A percentile compares a stretch with the other conserved stretches of the same genome.
phyloP scores from a whole-genome alignment of 2,797 vertebrate species.

The Eutrigla gurnardus region DNA sequence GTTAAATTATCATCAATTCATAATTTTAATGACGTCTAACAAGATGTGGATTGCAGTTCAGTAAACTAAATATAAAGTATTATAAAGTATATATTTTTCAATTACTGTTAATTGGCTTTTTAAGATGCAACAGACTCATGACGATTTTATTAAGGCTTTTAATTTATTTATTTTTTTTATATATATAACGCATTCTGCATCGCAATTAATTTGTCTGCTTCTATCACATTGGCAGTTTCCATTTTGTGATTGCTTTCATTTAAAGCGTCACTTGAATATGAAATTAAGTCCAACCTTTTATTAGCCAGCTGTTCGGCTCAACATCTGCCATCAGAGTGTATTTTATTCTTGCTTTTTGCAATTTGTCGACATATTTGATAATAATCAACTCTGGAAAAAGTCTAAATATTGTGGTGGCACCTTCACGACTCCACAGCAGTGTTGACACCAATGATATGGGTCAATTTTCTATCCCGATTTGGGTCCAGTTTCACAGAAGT shows the following conservation, averaged over 20 bases:
- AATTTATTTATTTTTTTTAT: neutral
- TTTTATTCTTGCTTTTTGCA: neutral
- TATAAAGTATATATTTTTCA: too few species aligned
- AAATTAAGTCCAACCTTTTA: neutral
- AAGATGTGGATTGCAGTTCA: too few species aligned
- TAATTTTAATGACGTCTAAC: neutral
- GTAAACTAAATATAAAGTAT: neutral
- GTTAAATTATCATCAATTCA: neutral
- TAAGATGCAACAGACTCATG: too few species aligned
- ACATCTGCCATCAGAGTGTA: fast-evolving
- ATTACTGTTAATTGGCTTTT: too few species aligned
- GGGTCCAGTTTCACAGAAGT: constrained; percentile 9
- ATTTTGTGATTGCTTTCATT: neutral
- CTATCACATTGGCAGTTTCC: neutral
- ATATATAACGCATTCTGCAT: neutral
- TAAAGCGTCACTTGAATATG: neutral
- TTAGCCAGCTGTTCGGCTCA: neutral
- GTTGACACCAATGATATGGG: neutral
- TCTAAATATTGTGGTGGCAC: constrained; percentile 1
- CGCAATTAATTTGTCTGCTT: neutral
- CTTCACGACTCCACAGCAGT: constrained; percentile 24
- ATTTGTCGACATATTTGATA: neutral
- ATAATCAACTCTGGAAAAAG: neutral
- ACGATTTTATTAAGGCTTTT: too few species aligned
- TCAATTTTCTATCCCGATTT: neutral